Conservation (phyloP, 2,888 invertebrate species). For the Drosophila recens region DNA sequence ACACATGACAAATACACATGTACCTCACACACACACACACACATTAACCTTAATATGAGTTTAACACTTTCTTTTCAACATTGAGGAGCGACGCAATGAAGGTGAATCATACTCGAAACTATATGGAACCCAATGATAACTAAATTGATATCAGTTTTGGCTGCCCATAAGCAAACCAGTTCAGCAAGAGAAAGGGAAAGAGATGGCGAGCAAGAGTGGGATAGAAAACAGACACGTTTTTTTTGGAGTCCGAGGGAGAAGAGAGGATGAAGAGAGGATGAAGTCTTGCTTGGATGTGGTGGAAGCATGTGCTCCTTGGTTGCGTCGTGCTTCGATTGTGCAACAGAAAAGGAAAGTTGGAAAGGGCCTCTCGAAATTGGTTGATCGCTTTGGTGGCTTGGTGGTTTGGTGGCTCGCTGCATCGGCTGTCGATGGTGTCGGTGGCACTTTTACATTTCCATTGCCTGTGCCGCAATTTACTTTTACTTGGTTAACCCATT, state of each 20-base stretch:
- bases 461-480: conserved; percentile 65
- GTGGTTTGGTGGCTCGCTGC: neutral
- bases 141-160: conserved; percentile 39
- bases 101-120: conserved; percentile 46
- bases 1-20: conserved; percentile 9
- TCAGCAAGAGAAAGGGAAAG: conserved; percentile 20
- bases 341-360: conserved; percentile 78
- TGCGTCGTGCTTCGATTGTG: conserved; percentile 55
- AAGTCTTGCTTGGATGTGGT: neutral
- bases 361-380: conserved; percentile 52
- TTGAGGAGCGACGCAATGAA: conserved; percentile 27
- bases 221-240: conserved; percentile 18
- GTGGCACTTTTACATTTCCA: conserved; percentile 37
- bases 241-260: conserved; percentile 2
- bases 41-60: conserved; percentile 9
- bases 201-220: neutral
- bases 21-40: conserved; percentile 3
- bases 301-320: conserved; percentile 47
- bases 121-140: conserved; percentile 36
- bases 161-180: conserved; percentile 48
- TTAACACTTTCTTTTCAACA: conserved; percentile 57
- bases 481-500: conserved; percentile 75
- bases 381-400: conserved; percentile 5
- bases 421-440: conserved; percentile 4
- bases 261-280: neutral